Evolutionary conservation across 2,113 vertebrate genomes (phyloP).

Genomic region (Corythornis vintsioides): DNA sequence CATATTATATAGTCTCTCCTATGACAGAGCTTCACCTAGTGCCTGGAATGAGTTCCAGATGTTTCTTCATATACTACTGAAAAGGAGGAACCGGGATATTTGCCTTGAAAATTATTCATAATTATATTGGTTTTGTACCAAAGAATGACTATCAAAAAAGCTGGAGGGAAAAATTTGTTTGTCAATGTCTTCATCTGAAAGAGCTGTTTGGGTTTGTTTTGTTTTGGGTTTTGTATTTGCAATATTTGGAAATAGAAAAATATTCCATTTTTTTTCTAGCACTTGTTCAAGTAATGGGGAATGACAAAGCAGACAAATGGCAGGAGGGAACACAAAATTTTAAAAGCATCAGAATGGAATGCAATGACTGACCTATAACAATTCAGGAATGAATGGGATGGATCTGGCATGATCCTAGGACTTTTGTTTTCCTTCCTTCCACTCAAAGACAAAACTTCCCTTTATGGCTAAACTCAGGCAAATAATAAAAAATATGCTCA

Average conservation of each 20-base stretch:
- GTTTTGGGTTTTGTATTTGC: not conserved
- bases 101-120: not conserved
- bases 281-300: not conserved
- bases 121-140: not conserved
- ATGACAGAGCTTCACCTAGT: not conserved
- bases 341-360: not conserved
- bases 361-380: not conserved
- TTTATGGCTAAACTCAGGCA: not conserved
- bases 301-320: not conserved
- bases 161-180: not conserved
- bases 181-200: not conserved
- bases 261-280: not conserved
- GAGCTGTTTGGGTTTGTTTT: fast-evolving
- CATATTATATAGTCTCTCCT: not conserved
- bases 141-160: not conserved
- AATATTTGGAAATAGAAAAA: not conserved
- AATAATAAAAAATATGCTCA: not conserved
- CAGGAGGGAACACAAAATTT: not conserved
- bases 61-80: not conserved
- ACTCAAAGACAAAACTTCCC: not conserved
- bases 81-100: not conserved
- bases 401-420: not conserved
- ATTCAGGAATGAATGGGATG: not conserved
- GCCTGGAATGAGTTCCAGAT: not conserved
- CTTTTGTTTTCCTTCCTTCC: not conserved